These are phyloP conservation scores for Pseudomugil gertrudae DNA, from an alignment of 2,797 vertebrate species.

Conservation along the genomic window DNA sequence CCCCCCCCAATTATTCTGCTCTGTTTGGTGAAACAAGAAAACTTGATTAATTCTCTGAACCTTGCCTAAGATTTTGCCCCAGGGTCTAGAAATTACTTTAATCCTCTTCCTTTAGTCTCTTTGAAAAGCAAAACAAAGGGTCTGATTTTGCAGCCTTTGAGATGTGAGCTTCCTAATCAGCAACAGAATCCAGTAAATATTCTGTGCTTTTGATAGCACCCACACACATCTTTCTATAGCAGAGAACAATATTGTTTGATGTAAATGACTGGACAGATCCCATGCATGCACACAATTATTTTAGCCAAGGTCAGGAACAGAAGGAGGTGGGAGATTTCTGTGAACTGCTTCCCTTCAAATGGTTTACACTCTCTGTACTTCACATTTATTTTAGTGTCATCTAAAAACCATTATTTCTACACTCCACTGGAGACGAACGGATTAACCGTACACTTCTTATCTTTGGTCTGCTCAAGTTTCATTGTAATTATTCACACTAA, in stretches of 20 bases:
- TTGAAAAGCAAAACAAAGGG: constrained; percentile 72
- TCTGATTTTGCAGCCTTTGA: constrained; percentile 68
- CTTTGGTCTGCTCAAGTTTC: constrained; percentile 70
- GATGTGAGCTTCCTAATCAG: constrained; percentile 68
- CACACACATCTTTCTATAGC: constrained; percentile 29
- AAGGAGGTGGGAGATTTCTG: constrained; percentile 21
- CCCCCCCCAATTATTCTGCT: constrained; percentile 29
- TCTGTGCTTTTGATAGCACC: constrained; percentile 56
- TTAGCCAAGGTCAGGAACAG: constrained; percentile 48
- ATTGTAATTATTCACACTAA: constrained; percentile 77
- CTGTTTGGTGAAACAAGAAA: constrained; percentile 43
- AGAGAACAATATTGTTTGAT: constrained; percentile 56
- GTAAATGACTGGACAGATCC: constrained; percentile 35
- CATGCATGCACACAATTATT: constrained; percentile 32
- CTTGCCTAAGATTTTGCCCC: constrained; percentile 59
- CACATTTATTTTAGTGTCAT: constrained; percentile 53
- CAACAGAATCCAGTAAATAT: constrained; percentile 61
- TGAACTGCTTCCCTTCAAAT: constrained; percentile 37
- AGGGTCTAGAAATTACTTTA: constrained; percentile 64
- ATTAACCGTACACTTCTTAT: constrained; percentile 76
- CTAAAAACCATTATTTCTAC: constrained; percentile 64
- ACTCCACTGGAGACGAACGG: constrained; percentile 67
- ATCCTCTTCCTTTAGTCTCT: constrained; percentile 65
- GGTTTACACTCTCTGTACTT: constrained; percentile 23
- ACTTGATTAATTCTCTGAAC: constrained; percentile 66